These are phyloP conservation scores for Platynereis dumerilii DNA, from an alignment of 2,888 invertebrate genomes.

Conservation along the genomic window DNA sequence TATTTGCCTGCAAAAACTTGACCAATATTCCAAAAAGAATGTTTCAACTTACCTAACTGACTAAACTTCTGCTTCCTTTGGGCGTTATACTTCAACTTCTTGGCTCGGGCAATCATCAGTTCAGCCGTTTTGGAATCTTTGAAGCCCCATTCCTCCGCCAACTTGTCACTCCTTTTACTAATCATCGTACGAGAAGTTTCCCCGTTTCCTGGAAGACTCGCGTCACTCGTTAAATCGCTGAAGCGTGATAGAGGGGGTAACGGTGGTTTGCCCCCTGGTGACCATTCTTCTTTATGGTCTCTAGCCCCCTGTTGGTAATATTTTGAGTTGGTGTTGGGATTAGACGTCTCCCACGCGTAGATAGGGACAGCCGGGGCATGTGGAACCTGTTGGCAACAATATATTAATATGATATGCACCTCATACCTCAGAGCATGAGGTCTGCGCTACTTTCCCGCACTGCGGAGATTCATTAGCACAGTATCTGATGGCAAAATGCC, in stretches of 20 bases:
- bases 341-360: neutral
- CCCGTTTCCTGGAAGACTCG: neutral
- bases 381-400: too few species aligned
- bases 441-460: too few species aligned
- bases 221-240: neutral
- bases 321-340: too few species aligned
- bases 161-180: slow-evolving; percentile 1
- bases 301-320: too few species aligned
- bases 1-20: too few species aligned
- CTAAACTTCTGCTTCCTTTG: slow-evolving; percentile 53
- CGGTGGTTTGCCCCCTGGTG: neutral
- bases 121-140: slow-evolving; percentile 55
- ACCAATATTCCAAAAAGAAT: too few species aligned
- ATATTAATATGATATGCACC: too few species aligned
- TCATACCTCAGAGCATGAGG: too few species aligned
- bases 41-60: slow-evolving; percentile 57
- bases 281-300: too few species aligned
- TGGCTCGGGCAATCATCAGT: slow-evolving; percentile 59
- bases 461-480: too few species aligned
- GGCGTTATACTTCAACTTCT: slow-evolving; percentile 60
- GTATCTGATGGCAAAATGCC: too few species aligned
- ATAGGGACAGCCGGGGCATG: neutral
- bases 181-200: neutral
- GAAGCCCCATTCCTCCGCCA: slow-evolving; percentile 44
- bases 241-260: slow-evolving; percentile 5